Percentiles rank a stretch among this genome's conserved stretches.
Conservation (phyloP, 2,888 invertebrate genomes). For the Homarus gammarus region DNA sequence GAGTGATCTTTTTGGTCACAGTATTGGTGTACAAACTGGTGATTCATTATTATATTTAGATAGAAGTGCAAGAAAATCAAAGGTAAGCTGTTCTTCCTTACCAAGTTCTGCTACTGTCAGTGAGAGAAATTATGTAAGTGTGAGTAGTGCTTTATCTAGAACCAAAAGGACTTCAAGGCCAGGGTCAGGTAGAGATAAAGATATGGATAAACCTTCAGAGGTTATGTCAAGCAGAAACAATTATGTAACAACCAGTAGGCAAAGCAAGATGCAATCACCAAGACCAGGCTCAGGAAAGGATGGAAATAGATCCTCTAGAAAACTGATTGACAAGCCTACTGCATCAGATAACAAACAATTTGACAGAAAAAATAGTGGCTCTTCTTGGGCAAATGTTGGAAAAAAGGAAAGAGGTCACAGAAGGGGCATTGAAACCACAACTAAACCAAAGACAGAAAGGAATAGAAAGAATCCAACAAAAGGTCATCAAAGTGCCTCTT, state of each 20-base stretch:
- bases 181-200: not conserved
- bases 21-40: conserved; percentile 70
- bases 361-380: not conserved
- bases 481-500: not conserved
- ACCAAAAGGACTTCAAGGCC: not conserved
- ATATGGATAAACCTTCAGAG: not conserved
- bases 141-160: not conserved
- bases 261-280: not conserved
- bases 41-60: conserved; percentile 47
- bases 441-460: not conserved
- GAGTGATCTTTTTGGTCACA: not conserved
- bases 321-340: not conserved
- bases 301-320: not conserved
- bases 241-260: not conserved
- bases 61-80: conserved; percentile 6
- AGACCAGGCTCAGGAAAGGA: not conserved
- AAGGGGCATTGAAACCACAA: no score
- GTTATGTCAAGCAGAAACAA: not conserved
- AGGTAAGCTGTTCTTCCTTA: not conserved
- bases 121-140: not conserved
- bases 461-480: not conserved
- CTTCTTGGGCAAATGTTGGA: not conserved
- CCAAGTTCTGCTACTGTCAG: not conserved
- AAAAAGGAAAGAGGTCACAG: not conserved
- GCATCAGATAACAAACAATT: not conserved